Conservation (phyloP, 2,797 vertebrate species). For the Esox lucius region DNA sequence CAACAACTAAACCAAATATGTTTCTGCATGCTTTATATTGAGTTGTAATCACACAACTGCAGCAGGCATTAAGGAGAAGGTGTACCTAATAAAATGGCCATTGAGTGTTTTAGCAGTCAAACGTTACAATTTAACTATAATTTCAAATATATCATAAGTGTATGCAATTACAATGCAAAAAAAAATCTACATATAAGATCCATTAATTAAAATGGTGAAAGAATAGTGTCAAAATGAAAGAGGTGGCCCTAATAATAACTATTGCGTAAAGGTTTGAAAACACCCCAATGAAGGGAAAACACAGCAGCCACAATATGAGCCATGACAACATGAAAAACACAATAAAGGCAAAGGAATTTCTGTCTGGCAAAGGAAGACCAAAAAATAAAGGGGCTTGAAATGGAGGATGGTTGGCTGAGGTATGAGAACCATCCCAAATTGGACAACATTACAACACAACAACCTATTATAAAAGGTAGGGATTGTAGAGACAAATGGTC, state of each 20-base stretch:
- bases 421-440: not conserved
- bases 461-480: not conserved
- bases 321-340: constrained; percentile 9
- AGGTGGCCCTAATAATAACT: constrained; percentile 7
- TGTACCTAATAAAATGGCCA: too few species aligned
- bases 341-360: constrained; percentile 65
- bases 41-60: too few species aligned
- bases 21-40: too few species aligned
- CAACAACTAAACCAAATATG: too few species aligned
- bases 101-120: too few species aligned
- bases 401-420: not conserved
- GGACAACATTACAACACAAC: not conserved
- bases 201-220: too few species aligned
- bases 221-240: not conserved
- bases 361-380: constrained; percentile 39
- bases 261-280: not conserved
- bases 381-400: constrained; percentile 5
- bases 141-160: too few species aligned
- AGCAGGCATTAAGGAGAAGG: too few species aligned
- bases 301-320: not conserved
- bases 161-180: too few species aligned
- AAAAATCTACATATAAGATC: too few species aligned
- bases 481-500: not conserved
- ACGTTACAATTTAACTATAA: too few species aligned
- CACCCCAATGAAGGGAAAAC: constrained; percentile 23